Conservation (phyloP, 1,140 invertebrate species). For the Pseudomyrmex sp. region DNA sequence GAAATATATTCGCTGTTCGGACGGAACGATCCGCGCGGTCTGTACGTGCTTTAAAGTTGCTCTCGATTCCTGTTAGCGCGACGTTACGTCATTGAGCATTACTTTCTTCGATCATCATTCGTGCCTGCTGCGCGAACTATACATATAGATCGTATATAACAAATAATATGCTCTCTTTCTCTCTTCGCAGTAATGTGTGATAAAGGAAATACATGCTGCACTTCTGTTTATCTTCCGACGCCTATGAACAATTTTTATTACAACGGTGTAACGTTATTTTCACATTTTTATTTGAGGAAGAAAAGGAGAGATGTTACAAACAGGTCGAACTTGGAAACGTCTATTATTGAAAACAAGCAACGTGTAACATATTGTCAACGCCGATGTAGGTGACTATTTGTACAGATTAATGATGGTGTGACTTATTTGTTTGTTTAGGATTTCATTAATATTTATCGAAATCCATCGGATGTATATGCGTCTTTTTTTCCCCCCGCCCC, state of each 20-base stretch:
- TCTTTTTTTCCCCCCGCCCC: not conserved
- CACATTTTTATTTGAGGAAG: no score
- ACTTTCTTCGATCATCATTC: constrained; percentile 2
- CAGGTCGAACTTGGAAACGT: no score
- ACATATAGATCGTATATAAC: not conserved
- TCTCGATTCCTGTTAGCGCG: constrained; percentile 50
- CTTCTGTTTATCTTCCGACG: not conserved
- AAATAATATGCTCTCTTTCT: not conserved
- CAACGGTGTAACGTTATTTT: no score
- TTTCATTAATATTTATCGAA: constrained; percentile 12
- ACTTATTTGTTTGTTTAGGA: constrained; percentile 20
- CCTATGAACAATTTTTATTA: no score
- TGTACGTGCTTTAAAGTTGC: constrained; percentile 7
- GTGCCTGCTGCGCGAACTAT: constrained; percentile 12
- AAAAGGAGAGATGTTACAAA: no score
- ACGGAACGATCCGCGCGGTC: no score
- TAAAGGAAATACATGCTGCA: not conserved
- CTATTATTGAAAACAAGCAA: no score
- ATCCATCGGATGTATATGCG: not conserved
- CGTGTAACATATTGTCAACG: no score
- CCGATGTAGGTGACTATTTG: not conserved
- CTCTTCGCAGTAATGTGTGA: not conserved
- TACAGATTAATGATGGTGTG: no score
- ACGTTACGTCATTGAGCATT: constrained; percentile 45
- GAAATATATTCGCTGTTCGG: no score